Percentiles rank a stretch among this genome's conserved stretches.
Evolutionary conservation across 1,140 invertebrate species (phyloP).

Genomic region (Sycophila sp.): DNA sequence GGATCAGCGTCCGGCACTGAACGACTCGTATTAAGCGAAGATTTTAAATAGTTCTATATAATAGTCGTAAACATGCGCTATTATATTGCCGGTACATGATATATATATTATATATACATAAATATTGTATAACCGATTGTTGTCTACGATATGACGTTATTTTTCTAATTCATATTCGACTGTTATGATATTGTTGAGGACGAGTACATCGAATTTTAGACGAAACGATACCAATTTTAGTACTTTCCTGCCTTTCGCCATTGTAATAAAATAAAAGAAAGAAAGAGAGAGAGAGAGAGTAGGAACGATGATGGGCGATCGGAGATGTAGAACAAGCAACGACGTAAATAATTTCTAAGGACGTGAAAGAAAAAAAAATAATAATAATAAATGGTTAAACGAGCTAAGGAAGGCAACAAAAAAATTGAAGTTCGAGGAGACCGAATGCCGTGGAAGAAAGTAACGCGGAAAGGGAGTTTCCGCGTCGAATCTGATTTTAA

Average conservation of each 20-base stretch:
- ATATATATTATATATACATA: conserved; percentile 37
- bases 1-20: neutral
- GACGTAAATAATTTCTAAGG: conserved; percentile 30
- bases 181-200: conserved; percentile 65
- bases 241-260: conserved; percentile 34
- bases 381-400: too few species aligned
- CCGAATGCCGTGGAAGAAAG: conserved; percentile 35
- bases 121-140: conserved; percentile 65
- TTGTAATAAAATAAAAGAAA: conserved; percentile 14
- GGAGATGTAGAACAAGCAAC: conserved; percentile 8
- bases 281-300: neutral
- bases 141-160: conserved; percentile 67
- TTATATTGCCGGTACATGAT: conserved; percentile 31
- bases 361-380: neutral
- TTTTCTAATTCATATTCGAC: conserved; percentile 68
- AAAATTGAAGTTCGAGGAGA: neutral
- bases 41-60: conserved; percentile 28
- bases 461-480: conserved; percentile 36
- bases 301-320: conserved; percentile 17
- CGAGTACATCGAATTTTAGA: conserved; percentile 62
- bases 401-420: neutral
- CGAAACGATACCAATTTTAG: conserved; percentile 44
- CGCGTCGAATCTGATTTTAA: conserved; percentile 27
- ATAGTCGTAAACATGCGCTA: conserved; percentile 45
- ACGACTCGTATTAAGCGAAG: neutral